These are phyloP conservation scores for Antheraea pernyi DNA, from an alignment of 1,140 invertebrate genomes.

Conservation along the genomic window DNA sequence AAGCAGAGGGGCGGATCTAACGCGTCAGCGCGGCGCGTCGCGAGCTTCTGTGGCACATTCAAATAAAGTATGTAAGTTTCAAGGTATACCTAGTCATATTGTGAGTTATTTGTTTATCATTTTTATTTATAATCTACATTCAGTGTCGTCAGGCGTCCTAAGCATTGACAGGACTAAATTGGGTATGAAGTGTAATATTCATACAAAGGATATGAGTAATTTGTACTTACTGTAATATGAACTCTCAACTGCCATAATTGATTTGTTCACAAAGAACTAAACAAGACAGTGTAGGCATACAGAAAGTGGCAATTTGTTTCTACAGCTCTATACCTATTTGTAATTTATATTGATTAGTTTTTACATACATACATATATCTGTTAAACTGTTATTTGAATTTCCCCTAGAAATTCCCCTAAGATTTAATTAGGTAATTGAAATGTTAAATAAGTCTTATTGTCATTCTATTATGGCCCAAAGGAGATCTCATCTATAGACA, in stretches of 20 bases:
- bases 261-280: slow-evolving; percentile 19
- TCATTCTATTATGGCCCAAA: neutral
- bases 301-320: neutral
- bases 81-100: no score
- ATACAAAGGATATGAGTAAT: slow-evolving; percentile 29
- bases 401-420: no score
- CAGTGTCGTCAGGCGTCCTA: neutral
- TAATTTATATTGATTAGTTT: no score
- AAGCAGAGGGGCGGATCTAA: no score
- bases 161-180: slow-evolving; percentile 17
- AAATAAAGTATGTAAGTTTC: no score
- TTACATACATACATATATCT: no score
- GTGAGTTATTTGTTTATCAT: no score
- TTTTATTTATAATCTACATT: neutral
- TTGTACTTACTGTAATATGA: slow-evolving; percentile 22
- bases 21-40: no score
- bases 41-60: no score
- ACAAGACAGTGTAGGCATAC: neutral
- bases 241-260: slow-evolving; percentile 17
- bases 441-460: neutral
- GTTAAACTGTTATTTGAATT: no score
- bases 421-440: no score
- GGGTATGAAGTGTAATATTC: slow-evolving; percentile 15
- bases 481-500: neutral
- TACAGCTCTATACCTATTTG: neutral